phyloP scores from a whole-genome alignment of 2,888 invertebrate species.

The Ctenicera cuprea region DNA sequence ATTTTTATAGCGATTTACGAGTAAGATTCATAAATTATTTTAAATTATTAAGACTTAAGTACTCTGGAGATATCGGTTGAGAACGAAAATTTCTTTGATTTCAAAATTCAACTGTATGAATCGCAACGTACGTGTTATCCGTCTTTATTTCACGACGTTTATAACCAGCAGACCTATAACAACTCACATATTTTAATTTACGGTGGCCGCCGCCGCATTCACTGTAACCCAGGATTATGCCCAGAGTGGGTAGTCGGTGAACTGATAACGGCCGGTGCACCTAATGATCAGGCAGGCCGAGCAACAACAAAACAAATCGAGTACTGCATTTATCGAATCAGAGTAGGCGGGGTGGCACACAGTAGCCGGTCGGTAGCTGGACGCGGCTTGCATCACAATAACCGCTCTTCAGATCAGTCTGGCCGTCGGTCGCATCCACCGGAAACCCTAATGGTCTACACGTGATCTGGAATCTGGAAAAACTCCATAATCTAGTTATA shows the following conservation, averaged over 20 bases:
- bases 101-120: no score
- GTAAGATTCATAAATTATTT: no score
- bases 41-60: no score
- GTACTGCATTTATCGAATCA: slow-evolving; percentile 71
- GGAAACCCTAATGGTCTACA: slow-evolving; percentile 72
- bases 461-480: slow-evolving; percentile 71
- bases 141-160: background rate
- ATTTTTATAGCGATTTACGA: no score
- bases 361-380: slow-evolving; percentile 63
- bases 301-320: slow-evolving; percentile 68
- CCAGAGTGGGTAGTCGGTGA: slow-evolving; percentile 54
- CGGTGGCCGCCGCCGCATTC: slow-evolving; percentile 53
- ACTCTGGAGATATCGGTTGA: no score
- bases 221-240: slow-evolving; percentile 42
- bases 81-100: no score
- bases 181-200: slow-evolving; percentile 55
- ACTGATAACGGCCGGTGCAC: slow-evolving; percentile 62
- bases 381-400: slow-evolving; percentile 70
- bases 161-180: slow-evolving; percentile 33
- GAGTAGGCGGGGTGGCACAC: slow-evolving; percentile 69
- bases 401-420: slow-evolving; percentile 58
- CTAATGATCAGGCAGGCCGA: slow-evolving; percentile 64
- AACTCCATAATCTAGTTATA: slow-evolving; percentile 68
- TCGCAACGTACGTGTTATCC: no score
- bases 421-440: slow-evolving; percentile 62